Percentiles rank a stretch among this genome's conserved stretches.
Evolutionary conservation across 2,797 vertebrate species (phyloP).

Genomic region (Lepilemur ruficaudatus): DNA sequence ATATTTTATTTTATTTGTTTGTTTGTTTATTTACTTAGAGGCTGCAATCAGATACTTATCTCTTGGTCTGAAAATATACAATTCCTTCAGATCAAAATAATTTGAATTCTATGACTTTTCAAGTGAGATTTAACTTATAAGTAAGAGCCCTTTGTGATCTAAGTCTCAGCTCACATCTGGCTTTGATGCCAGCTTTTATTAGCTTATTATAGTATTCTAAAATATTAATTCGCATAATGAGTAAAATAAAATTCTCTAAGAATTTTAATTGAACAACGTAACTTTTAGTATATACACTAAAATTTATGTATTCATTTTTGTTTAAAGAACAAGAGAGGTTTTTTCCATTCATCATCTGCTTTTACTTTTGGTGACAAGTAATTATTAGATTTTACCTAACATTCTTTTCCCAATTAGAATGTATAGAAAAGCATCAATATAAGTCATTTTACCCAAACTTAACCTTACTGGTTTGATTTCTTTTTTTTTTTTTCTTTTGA

Average conservation of each 20-base stretch:
- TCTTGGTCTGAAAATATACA: constrained; percentile 15
- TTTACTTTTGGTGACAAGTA: constrained; percentile 34
- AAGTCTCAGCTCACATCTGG: not conserved
- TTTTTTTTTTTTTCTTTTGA: not conserved
- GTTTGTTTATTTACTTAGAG: not conserved
- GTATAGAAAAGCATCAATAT: not conserved
- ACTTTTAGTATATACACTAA: not conserved
- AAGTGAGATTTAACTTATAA: constrained; percentile 40
- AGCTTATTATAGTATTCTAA: constrained; percentile 14
- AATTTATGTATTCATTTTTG: not conserved
- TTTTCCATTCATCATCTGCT: not conserved
- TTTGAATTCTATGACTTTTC: constrained; percentile 29
- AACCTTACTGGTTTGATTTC: not conserved
- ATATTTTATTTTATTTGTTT: no score
- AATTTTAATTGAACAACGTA: constrained; percentile 37
- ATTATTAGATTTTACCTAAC: constrained; percentile 16
- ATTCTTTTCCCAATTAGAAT: constrained; percentile 18
- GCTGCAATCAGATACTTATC: not conserved
- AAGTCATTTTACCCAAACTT: constrained; percentile 42
- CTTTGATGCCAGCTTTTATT: constrained; percentile 1
- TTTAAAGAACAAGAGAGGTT: not conserved
- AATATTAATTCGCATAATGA: constrained; percentile 43
- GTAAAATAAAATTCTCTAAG: not conserved
- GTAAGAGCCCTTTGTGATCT: not conserved
- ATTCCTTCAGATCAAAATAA: not conserved